Conservation (phyloP, 1,140 invertebrate species). For the Leguminivora glycinivorella region DNA sequence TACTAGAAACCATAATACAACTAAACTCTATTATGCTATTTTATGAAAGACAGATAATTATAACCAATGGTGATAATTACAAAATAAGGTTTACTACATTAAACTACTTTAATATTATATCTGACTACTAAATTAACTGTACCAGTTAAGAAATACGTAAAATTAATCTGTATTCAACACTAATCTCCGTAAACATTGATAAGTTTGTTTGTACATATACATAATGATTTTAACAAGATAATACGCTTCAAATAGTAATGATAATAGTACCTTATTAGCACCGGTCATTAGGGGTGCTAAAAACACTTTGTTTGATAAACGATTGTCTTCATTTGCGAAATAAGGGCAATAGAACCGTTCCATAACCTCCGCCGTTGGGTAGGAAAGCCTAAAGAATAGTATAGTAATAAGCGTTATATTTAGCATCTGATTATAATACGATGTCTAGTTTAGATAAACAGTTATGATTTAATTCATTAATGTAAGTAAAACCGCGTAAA, state of each 20-base stretch:
- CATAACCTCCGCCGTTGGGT: slow-evolving; percentile 73
- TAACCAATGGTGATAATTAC: not conserved
- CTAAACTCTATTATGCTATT: not conserved
- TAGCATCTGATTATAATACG: slow-evolving; percentile 42
- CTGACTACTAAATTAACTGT: not conserved
- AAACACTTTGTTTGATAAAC: slow-evolving; percentile 57
- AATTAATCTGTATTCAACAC: slow-evolving; percentile 35
- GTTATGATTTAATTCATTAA: slow-evolving; percentile 73
- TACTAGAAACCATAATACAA: too few species aligned
- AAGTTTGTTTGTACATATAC: slow-evolving; percentile 60
- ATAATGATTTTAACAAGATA: slow-evolving; percentile 15
- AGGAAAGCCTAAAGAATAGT: slow-evolving; percentile 68
- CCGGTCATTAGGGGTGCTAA: slow-evolving; percentile 71
- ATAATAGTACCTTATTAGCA: slow-evolving; percentile 64
- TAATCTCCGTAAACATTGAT: slow-evolving; percentile 71
- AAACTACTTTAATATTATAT: not conserved
- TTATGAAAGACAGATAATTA: not conserved
- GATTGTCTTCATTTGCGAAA: slow-evolving; percentile 68
- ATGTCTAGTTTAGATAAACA: slow-evolving; percentile 53
- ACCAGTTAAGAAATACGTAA: slow-evolving; percentile 13
- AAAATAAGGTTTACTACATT: not conserved
- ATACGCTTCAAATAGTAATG: slow-evolving; percentile 34
- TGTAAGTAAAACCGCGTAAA: slow-evolving; percentile 56
- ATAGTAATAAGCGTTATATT: slow-evolving; percentile 48
- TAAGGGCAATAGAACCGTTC: slow-evolving; percentile 66